Evolutionary conservation across 2,888 invertebrate genomes (phyloP).

Genomic region (Tricholauxania praeusta): DNA sequence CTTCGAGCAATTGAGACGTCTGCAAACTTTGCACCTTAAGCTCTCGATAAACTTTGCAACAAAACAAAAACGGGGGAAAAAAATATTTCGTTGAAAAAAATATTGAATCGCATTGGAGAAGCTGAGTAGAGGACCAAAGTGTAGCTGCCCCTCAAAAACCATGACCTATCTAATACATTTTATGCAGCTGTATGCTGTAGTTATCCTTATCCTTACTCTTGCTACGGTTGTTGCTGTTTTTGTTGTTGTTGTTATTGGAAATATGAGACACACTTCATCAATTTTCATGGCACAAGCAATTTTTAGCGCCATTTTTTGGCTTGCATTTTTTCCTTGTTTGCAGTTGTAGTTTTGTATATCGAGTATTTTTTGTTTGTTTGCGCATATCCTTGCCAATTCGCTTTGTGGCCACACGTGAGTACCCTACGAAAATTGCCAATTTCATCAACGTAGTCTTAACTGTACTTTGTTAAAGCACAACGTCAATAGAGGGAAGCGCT

Average conservation of each 20-base stretch:
- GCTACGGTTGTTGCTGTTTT: slow-evolving; percentile 14
- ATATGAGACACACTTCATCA: slow-evolving; percentile 50
- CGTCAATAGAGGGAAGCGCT: slow-evolving; percentile 2
- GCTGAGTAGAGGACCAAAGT: neutral
- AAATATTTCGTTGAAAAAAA: neutral
- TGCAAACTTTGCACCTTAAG: slow-evolving; percentile 54
- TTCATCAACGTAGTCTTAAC: slow-evolving; percentile 27
- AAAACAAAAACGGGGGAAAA: slow-evolving; percentile 3
- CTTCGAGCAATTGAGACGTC: slow-evolving; percentile 52
- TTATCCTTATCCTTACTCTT: neutral
- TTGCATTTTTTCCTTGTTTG: neutral
- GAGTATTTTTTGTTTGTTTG: neutral
- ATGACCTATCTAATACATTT: slow-evolving; percentile 2
- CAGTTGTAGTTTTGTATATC: neutral
- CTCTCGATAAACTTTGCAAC: slow-evolving; percentile 42
- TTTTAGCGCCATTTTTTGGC: slow-evolving; percentile 4
- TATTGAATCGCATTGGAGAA: neutral
- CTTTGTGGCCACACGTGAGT: slow-evolving; percentile 26
- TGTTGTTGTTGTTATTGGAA: slow-evolving; percentile 38
- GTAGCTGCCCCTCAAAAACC: neutral
- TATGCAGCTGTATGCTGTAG: too few relatives aligned
- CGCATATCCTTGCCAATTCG: neutral
- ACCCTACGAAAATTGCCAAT: slow-evolving; percentile 26
- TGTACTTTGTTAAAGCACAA: slow-evolving; percentile 12
- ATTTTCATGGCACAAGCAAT: slow-evolving; percentile 41